Evolutionary conservation across 2,797 vertebrate genomes (phyloP).

Genomic region (Pangasius mekongensis): DNA sequence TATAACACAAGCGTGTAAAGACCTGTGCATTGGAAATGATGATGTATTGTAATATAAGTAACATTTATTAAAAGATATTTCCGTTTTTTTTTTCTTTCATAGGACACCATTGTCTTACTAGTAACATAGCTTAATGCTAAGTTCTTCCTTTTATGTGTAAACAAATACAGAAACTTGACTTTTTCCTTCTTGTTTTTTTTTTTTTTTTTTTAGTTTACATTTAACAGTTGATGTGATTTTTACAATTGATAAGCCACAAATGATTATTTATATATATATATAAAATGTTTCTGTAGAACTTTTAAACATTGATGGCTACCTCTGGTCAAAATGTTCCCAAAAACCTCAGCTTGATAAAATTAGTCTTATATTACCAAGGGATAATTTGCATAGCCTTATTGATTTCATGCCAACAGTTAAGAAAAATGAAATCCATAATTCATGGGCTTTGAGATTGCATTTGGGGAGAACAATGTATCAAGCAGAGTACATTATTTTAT

Average conservation of each 20-base stretch:
- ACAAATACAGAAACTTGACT: neutral
- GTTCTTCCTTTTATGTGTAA: neutral
- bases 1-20: neutral
- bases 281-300: neutral
- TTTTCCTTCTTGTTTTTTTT: neutral
- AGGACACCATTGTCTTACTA: neutral
- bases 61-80: constrained; percentile 4
- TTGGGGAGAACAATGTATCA: constrained; percentile 52
- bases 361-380: neutral
- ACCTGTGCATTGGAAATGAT: neutral
- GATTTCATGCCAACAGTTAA: neutral
- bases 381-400: constrained; percentile 56
- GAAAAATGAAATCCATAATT: constrained; percentile 64
- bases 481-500: constrained; percentile 65
- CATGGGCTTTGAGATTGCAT: constrained; percentile 53
- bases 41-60: neutral
- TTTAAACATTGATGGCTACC: constrained; percentile 44
- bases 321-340: constrained; percentile 33
- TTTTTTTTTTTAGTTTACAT: neutral
- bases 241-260: neutral
- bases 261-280: neutral
- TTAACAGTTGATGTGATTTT: neutral
- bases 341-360: constrained; percentile 1
- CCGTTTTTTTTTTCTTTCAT: neutral
- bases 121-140: neutral